Evolutionary conservation across 2,113 vertebrate genomes (phyloP).

Genomic region (Axis porcinus): DNA sequence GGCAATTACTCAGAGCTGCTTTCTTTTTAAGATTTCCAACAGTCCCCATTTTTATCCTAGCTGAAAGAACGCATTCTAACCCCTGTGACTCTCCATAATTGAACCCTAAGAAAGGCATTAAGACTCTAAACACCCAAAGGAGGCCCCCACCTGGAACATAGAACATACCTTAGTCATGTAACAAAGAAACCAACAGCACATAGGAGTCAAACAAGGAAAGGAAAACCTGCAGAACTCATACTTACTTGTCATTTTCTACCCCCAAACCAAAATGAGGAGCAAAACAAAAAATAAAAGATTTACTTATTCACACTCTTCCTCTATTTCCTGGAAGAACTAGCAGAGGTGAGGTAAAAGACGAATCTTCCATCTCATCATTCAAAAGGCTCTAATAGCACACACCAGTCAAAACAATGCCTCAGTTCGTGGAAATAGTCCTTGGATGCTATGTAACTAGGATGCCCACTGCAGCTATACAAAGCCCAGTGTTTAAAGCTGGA

Average conservation of each 20-base stretch:
- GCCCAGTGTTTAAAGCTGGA: slow-evolving; percentile 46
- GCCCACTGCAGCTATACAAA: slow-evolving; percentile 41
- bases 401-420: slow-evolving; percentile 51
- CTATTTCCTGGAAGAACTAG: slow-evolving; percentile 19
- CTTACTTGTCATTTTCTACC: neutral
- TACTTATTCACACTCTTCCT: slow-evolving; percentile 3
- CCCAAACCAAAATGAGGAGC: slow-evolving; percentile 18
- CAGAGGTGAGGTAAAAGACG: slow-evolving; percentile 24
- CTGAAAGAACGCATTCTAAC: slow-evolving; percentile 7
- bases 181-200: slow-evolving; percentile 64
- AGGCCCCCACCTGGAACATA: slow-evolving; percentile 41
- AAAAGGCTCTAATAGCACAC: neutral
- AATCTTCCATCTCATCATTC: slow-evolving; percentile 59
- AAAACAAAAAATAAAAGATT: slow-evolving; percentile 25
- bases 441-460: neutral
- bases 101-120: slow-evolving; percentile 16
- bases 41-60: slow-evolving; percentile 12
- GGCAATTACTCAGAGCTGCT: neutral
- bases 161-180: slow-evolving; percentile 35
- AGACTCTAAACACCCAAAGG: slow-evolving; percentile 2
- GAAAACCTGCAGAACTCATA: slow-evolving; percentile 1
- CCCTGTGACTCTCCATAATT: neutral
- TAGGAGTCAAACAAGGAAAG: slow-evolving; percentile 17
- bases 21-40: neutral
- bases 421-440: neutral